Conservation (phyloP, 2,888 invertebrate genomes). For the Cheilosia scutellata region DNA sequence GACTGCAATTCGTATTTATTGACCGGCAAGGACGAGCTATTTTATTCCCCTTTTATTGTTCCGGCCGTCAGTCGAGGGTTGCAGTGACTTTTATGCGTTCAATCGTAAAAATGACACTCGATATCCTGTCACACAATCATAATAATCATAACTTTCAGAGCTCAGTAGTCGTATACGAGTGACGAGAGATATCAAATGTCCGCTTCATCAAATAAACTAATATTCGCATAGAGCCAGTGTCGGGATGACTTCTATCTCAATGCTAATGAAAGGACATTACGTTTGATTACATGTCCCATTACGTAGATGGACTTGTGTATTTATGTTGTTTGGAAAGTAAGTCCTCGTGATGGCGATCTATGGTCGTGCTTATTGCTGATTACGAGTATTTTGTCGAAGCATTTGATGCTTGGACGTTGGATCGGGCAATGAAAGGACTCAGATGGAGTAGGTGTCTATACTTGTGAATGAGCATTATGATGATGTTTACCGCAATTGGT, state of each 20-base stretch:
- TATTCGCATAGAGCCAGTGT: slow-evolving; percentile 36
- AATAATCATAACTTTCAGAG: slow-evolving; percentile 69
- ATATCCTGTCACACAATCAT: slow-evolving; percentile 62
- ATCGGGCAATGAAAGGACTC: slow-evolving; percentile 25
- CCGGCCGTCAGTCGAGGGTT: neutral
- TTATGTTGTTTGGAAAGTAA: slow-evolving; percentile 5
- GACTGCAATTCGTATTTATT: slow-evolving; percentile 60
- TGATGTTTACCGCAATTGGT: slow-evolving; percentile 30
- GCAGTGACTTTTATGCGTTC: slow-evolving; percentile 16
- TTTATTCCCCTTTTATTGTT: slow-evolving; percentile 69
- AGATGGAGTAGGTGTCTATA: slow-evolving; percentile 9
- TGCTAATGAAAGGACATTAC: slow-evolving; percentile 64
- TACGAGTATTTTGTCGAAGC: slow-evolving; percentile 18
- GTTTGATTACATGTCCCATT: slow-evolving; percentile 68
- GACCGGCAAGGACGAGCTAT: slow-evolving; percentile 12
- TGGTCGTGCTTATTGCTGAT: slow-evolving; percentile 27
- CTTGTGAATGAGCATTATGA: slow-evolving; percentile 3
- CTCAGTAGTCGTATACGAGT: slow-evolving; percentile 11
- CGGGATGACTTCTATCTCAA: slow-evolving; percentile 29
- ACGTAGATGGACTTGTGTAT: slow-evolving; percentile 25
- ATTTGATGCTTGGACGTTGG: neutral
- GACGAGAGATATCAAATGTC: slow-evolving; percentile 36
- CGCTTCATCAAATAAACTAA: slow-evolving; percentile 45
- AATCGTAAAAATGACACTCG: slow-evolving; percentile 57
- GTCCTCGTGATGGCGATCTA: neutral